phyloP scores from a whole-genome alignment of 2,113 vertebrate genomes.

The Danio rerio region GRCz12tu NC_133198.1:40192001-40192500 shows the following conservation, averaged over 20 bases:
- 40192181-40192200: not conserved
- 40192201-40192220: no score
- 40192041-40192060: conserved; percentile 83
- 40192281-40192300: no score
- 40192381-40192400: no score
- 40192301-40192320: no score
- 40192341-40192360: no score
- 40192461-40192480: no score
- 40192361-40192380: no score
- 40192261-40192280: not conserved
- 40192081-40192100: conserved; percentile 65
- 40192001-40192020: conserved; percentile 72
- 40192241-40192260: not conserved
- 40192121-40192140: conserved; percentile 68
- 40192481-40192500: no score
- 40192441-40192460: no score
- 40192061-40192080: conserved; percentile 79
- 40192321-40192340: no score
- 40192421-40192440: no score
- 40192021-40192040: conserved; percentile 75
- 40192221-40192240: not conserved
- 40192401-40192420: no score
- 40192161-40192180: not conserved
- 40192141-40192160: not conserved
- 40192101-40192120: conserved; percentile 51